phyloP scores from a whole-genome alignment of 2,888 invertebrate species.

The Onthophagus sagittarius region DNA sequence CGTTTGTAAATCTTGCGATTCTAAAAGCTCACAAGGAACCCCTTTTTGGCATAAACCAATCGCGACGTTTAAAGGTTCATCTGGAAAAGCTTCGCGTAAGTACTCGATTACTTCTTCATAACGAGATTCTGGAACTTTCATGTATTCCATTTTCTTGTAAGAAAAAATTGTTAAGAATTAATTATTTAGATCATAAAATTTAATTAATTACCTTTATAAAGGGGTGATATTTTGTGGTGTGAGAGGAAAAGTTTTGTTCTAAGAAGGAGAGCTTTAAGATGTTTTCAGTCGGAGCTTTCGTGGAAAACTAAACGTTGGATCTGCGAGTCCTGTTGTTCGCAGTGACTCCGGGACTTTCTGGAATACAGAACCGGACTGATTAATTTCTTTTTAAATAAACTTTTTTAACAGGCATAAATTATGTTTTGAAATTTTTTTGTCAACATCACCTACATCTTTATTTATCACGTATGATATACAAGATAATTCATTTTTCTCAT shows the following conservation, averaged over 20 bases:
- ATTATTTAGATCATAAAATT: background rate
- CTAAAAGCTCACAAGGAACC: conserved; percentile 66
- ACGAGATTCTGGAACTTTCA: conserved; percentile 50
- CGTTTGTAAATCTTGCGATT: conserved; percentile 68
- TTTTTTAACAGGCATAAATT: no score
- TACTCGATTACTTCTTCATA: conserved; percentile 66
- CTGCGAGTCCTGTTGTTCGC: conserved; percentile 40
- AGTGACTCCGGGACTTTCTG: conserved; percentile 40
- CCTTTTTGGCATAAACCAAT: conserved; percentile 70
- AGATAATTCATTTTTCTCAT: no score
- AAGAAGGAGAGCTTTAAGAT: conserved; percentile 21
- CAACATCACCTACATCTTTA: no score
- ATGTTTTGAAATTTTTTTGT: no score
- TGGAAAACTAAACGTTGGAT: conserved; percentile 36
- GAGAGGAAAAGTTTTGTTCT: background rate
- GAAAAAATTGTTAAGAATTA: background rate
- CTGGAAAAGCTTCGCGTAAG: conserved; percentile 71
- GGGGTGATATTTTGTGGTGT: background rate
- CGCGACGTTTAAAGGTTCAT: conserved; percentile 78
- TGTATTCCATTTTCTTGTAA: conserved; percentile 44
- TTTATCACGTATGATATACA: no score
- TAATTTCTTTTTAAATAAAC: background rate
- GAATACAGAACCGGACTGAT: conserved; percentile 28
- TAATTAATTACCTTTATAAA: background rate
- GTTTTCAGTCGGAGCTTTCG: conserved; percentile 34